phyloP scores from a whole-genome alignment of 2,113 vertebrate species.

The Eulacestoma nigropectus region DNA sequence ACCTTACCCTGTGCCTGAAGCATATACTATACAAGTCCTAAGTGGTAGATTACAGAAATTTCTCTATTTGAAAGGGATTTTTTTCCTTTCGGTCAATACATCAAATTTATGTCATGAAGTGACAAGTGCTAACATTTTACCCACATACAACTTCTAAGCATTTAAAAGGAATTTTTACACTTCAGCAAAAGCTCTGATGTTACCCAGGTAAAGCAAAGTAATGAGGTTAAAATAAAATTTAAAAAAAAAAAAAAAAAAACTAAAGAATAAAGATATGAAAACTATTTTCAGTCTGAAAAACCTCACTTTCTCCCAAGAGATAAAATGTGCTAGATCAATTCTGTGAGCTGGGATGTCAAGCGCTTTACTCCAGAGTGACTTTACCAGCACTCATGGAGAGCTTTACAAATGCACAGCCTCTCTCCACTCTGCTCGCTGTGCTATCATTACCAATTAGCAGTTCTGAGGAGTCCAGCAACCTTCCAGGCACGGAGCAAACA shows the following conservation, averaged over 20 bases:
- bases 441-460: background rate
- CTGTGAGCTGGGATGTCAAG: background rate
- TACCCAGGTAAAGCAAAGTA: background rate
- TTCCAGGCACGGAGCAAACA: background rate
- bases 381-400: background rate
- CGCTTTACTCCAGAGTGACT: background rate
- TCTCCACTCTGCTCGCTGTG: background rate
- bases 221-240: background rate
- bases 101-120: background rate
- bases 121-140: background rate
- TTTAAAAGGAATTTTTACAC: background rate
- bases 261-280: background rate
- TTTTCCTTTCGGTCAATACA: background rate
- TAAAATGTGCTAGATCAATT: background rate
- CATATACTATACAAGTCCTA: background rate
- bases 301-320: background rate
- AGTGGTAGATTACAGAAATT: background rate
- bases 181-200: background rate
- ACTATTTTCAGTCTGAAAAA: background rate
- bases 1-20: background rate
- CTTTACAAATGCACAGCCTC: background rate
- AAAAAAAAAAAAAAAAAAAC: background rate
- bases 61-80: background rate
- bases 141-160: background rate
- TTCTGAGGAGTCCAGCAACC: background rate